Evolutionary conservation across 2,113 vertebrate species (phyloP), one percentile per base, ranked within the genome.

Genomic region (Ailuropoda melanoleuca): DNA sequence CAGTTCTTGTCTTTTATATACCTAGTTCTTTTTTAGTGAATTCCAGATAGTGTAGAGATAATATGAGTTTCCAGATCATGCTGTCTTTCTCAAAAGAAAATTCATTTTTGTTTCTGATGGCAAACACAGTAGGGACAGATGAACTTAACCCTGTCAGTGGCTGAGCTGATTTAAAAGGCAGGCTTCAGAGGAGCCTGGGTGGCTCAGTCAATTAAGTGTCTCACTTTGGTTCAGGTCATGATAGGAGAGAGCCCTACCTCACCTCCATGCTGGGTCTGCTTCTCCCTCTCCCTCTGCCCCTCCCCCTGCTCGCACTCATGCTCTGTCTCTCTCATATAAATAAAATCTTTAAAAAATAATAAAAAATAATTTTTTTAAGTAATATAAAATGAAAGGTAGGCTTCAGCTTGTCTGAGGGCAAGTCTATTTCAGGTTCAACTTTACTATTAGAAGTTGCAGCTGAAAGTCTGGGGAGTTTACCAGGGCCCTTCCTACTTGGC

Each of bases 291-390:
- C 66, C n/a, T 37, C 34, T 21, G 34, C 34, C 34, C 66, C 17
- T 68, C 66, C 4, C 1, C 66, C 34, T n/a, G 1, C 66, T 68
- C 8, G 21, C 0, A 6, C 8, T 37, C 66, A 68, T 0, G 14
- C 14, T 64, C 62, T 68, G 17, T 18, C 8, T n/a, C 34, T n/a
- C 64, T n/a, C 17, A 68, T n/a, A 68, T 37, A 68, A 37, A 68
- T 37, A 21, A 68, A 68, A n/a, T 68, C 34, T 68, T 37, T 68
- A 21, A 37, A 68, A 68, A 68, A 68, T 37, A 68, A n/a, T 21
- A 37, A 37, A 37, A 68, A 68, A 68, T 68, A 68, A 37, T 10
- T 15, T 53, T 53, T 37, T 29, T n/a, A 68, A n/a, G 23, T 58
- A 58, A 58, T 15, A 34, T n/a, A n/a, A n/a, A 68, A 68, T 68